These are phyloP conservation scores for Carposina sasakii DNA, from an alignment of 1,140 invertebrate species.

Conservation along the genomic window DNA sequence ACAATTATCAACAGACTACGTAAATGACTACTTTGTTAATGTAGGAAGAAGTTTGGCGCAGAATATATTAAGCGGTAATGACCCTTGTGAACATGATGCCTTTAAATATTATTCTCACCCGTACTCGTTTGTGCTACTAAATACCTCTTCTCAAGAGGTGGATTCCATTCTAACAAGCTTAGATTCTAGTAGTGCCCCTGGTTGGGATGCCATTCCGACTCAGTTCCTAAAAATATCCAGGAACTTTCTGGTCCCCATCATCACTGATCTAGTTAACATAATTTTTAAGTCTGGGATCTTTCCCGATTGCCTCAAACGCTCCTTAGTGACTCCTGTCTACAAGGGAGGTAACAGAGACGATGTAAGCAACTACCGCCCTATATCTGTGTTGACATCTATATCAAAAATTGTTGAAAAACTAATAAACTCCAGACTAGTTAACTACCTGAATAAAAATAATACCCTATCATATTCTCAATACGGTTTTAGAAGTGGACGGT, in stretches of 20 bases:
- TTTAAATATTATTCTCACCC: background rate
- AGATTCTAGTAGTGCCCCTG: background rate
- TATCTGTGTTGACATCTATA: background rate
- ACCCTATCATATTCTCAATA: slow-evolving; percentile 1
- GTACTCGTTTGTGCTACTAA: slow-evolving; percentile 1
- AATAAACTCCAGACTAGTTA: background rate
- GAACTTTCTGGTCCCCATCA: background rate
- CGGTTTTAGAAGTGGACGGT: slow-evolving; percentile 4
- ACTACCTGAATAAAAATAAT: background rate
- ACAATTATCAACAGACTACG: background rate
- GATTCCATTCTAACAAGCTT: background rate
- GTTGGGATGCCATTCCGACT: slow-evolving; percentile 5
- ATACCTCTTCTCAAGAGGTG: background rate
- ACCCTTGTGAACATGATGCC: background rate
- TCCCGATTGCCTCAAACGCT: background rate
- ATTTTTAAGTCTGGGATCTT: background rate
- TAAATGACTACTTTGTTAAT: slow-evolving; percentile 1
- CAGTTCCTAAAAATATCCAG: background rate
- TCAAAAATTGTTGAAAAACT: slow-evolving; percentile 12
- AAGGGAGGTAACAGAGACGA: slow-evolving; percentile 9
- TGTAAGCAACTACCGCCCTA: slow-evolving; percentile 4
- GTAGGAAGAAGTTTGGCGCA: slow-evolving; percentile 1
- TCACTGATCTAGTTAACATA: background rate
- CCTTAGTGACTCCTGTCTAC: slow-evolving; percentile 5
- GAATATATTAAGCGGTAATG: background rate